Percentiles rank a stretch among this genome's conserved stretches.
phyloP scores from a whole-genome alignment of 2,113 vertebrate genomes.

The Paramormyrops kingsleyae region DNA sequence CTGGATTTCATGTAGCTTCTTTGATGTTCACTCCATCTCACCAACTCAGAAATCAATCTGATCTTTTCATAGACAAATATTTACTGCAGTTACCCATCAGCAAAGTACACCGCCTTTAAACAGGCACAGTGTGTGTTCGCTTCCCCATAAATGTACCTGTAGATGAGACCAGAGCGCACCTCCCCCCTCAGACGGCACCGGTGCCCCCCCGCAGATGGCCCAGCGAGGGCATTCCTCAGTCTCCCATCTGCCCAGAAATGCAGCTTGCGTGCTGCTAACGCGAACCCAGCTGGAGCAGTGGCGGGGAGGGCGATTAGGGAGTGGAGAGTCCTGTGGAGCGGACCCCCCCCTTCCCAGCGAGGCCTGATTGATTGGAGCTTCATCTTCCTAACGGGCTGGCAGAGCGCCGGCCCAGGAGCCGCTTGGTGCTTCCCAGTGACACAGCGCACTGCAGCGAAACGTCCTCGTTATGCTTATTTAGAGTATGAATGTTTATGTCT shows the following conservation, averaged over 20 bases:
- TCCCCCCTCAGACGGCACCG: not conserved
- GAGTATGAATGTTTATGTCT: not conserved
- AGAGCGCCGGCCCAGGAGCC: slow-evolving; percentile 45
- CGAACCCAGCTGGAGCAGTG: slow-evolving; percentile 35
- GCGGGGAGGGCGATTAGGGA: slow-evolving; percentile 59
- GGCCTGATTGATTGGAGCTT: slow-evolving; percentile 71
- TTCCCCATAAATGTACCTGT: not conserved
- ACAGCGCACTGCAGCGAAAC: not conserved
- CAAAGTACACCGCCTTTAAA: not conserved
- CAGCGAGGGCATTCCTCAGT: slow-evolving; percentile 25
- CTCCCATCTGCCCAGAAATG: slow-evolving; percentile 58
- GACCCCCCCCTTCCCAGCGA: slow-evolving; percentile 44
- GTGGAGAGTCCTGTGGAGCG: slow-evolving; percentile 32
- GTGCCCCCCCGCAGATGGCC: slow-evolving; percentile 37
- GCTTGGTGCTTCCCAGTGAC: not conserved
- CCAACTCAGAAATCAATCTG: not conserved
- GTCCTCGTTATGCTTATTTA: not conserved
- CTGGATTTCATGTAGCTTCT: not conserved
- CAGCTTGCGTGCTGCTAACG: slow-evolving; percentile 44
- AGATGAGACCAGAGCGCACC: not conserved
- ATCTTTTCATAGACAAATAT: not conserved
- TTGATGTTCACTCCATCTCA: not conserved
- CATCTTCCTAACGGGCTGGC: slow-evolving; percentile 72
- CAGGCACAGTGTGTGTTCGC: not conserved
- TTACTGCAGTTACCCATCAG: not conserved